Evolutionary conservation across 2,797 vertebrate genomes (phyloP), one percentile per base, ranked within the genome.

Genomic region (Rhynchotus rufescens): DNA sequence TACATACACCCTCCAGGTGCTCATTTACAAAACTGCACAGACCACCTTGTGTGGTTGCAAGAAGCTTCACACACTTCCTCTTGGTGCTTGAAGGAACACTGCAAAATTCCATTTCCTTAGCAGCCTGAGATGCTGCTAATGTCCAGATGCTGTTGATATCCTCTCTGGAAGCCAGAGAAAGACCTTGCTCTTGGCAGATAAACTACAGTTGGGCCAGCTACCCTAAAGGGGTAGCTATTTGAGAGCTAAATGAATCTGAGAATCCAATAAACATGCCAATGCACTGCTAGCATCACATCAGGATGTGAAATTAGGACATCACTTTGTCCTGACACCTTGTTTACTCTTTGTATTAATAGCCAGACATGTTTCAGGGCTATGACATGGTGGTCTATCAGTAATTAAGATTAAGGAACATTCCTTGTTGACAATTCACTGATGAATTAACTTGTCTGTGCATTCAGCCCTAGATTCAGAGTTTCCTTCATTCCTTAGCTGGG

Each of bases 321-420:
- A 71, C 10, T 64, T 17, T 59, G 13, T 26, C 26, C 16, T 87
- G 77, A 83, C 86, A 66, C 17, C 30, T 80, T 83, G 79, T 91
- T 96, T 89, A 64, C 38, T 89, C 36, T 76, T 76, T 67, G 60
- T 54, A 11, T 83, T 75, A 85, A 32, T n/a, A 19, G 42, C 80
- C 30, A 73, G 28, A 54, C 25, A 6, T 8, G 32, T 92, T 91
- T 74, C 71, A 90, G 56, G 40, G 60, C 71, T 85, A 47, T 73
- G 74, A 79, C 69, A 81, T 19, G 51, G 67, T 81, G 60, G 47
- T 76, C 86, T 64, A 71, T 42, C 28, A 28, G 69, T 90, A 93
- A 94, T 95, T 92, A 93, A 86, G 59, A 92, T 89, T 71, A 93
- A 91, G 34, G 38, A 28, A 85, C 15, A 67, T 88, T 81, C 66